Evolutionary conservation across 1,140 invertebrate genomes (phyloP), one percentile per base, ranked within the genome.

Genomic region (Atopsyche davidsoni): DNA sequence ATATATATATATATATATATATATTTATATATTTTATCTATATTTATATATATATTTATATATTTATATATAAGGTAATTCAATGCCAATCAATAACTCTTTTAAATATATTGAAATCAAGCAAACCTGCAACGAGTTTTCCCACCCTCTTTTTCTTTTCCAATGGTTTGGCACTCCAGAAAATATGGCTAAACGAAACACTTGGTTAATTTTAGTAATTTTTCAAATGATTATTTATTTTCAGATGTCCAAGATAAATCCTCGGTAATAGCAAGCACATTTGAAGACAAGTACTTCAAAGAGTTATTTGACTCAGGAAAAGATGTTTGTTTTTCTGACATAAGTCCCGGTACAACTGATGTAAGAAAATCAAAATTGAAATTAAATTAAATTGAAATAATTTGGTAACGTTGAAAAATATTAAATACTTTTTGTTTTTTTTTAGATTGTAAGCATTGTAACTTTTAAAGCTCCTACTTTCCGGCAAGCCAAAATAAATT

Each of bases 271-370:
- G 9, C 19, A 21, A 45, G 47, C 24, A 41, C 43, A 21, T 34
- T 53, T 7, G 22, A 53, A 34, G 36, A 53, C 13, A 53, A 53
- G 17, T 53, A 47, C 22, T 53, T 42, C 28, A 53, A 53, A 24
- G 35, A 35, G n/a, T 9, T 47, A 13, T 53, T 46, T 23, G 51
- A 53, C 23, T 6, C 18, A 17, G 22, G 47, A 18, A 24, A 25
- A 10, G 22, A 42, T 25, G 14, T 53, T 4, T 47, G 17, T 7
- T 53, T 47, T 17, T 7, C 21, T n/a, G 44, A 53, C 14, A 24
- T 47, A 16, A 18, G 38, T 17, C 28, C 51, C 13, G 40, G 45
- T 17, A 11, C 49, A 11, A 54, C 32, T 13, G 31, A 48, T 21
- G 46, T 55, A 46, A 10, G 24, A 19, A 22, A 38, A 41, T 3